phyloP scores from a whole-genome alignment of 2,888 invertebrate genomes.

The Syrphus vitripennis region DNA sequence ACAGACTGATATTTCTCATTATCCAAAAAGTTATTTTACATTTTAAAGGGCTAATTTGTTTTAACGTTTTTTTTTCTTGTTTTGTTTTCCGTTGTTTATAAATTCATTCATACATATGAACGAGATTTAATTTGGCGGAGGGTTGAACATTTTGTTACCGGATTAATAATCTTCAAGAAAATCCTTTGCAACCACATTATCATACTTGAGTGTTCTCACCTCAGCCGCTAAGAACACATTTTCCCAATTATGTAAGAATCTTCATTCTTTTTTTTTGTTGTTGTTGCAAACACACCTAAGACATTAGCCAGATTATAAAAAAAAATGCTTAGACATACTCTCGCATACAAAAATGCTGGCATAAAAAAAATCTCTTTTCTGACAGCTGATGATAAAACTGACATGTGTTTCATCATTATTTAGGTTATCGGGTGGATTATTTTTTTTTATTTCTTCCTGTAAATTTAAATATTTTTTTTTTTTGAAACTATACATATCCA shows the following conservation, averaged over 20 bases:
- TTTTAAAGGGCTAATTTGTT: too few relatives aligned
- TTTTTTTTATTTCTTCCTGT: background rate
- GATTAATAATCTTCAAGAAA: background rate
- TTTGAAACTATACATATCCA: background rate
- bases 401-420: conserved; percentile 23
- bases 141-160: background rate
- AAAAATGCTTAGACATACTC: background rate
- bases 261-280: background rate
- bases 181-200: conserved; percentile 28
- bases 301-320: conserved; percentile 41
- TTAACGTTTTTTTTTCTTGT: too few relatives aligned
- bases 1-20: too few relatives aligned
- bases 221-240: conserved; percentile 12
- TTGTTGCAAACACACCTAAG: background rate
- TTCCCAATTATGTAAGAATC: conserved; percentile 1
- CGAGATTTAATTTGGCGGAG: background rate
- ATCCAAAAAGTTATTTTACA: too few relatives aligned
- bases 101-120: too few relatives aligned
- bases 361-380: conserved; percentile 35
- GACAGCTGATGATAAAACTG: conserved; percentile 59
- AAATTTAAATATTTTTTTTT: background rate
- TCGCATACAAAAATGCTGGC: background rate
- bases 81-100: too few relatives aligned
- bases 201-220: conserved; percentile 52
- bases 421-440: background rate